A percentile compares a stretch with the other conserved stretches of the same genome.
phyloP scores from a whole-genome alignment of 2,797 vertebrate species.

The Hyperoplus immaculatus region DNA sequence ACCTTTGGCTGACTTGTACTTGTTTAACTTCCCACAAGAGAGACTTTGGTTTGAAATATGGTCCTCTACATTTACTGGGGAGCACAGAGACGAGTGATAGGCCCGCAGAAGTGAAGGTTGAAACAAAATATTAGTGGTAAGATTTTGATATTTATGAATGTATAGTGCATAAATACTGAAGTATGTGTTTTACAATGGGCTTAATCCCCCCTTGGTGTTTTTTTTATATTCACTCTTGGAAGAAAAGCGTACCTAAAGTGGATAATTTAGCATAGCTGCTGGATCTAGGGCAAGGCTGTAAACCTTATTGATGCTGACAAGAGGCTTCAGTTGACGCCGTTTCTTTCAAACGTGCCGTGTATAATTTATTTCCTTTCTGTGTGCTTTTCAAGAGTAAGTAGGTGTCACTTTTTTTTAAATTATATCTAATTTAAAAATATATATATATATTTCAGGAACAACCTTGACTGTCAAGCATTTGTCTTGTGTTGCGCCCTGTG shows the following conservation, averaged over 20 bases:
- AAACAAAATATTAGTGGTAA: conserved; percentile 36
- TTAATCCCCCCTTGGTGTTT: conserved; percentile 27
- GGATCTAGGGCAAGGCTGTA: conserved; percentile 48
- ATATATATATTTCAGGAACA: not conserved
- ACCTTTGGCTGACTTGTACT: conserved; percentile 80
- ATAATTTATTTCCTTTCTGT: conserved; percentile 38
- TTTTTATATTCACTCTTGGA: conserved; percentile 33
- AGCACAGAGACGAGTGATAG: conserved; percentile 25
- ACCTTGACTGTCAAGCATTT: conserved; percentile 32
- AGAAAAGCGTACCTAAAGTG: conserved; percentile 51
- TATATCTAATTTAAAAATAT: conserved; percentile 25
- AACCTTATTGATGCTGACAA: conserved; percentile 63
- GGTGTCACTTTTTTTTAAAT: conserved; percentile 36
- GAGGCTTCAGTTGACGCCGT: conserved; percentile 33
- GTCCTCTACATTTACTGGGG: conserved; percentile 39
- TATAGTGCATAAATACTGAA: conserved; percentile 28
- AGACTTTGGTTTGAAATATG: conserved; percentile 59
- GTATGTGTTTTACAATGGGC: conserved; percentile 6
- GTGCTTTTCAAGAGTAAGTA: conserved; percentile 34
- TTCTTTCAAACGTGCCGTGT: conserved; percentile 36
- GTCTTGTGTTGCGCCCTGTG: conserved; percentile 11
- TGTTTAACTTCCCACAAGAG: conserved; percentile 74
- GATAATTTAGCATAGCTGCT: conserved; percentile 40
- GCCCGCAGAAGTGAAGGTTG: conserved; percentile 3
- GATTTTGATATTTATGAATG: conserved; percentile 29